phyloP scores from a whole-genome alignment of 1,140 invertebrate species.

The Macrobrachium rosenbergii region DNA sequence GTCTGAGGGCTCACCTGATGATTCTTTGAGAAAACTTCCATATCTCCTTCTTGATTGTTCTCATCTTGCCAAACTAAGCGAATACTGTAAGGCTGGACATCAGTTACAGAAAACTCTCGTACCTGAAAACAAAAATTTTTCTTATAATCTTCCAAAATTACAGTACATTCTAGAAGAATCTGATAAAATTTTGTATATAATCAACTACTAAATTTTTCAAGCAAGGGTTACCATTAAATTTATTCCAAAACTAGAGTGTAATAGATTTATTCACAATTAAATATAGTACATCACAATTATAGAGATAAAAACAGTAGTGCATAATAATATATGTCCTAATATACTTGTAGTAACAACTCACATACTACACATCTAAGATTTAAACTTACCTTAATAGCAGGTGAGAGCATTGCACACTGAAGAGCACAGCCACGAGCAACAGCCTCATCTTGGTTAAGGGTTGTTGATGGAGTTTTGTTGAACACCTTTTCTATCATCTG shows the following conservation, averaged over 20 bases:
- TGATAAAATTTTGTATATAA: too few species aligned
- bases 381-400: slow-evolving; percentile 81
- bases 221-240: too few species aligned
- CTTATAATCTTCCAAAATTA: neutral
- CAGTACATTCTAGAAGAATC: too few species aligned
- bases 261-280: too few species aligned
- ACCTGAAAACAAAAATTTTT: slow-evolving; percentile 73
- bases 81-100: slow-evolving; percentile 93
- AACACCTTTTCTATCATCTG: slow-evolving; percentile 87
- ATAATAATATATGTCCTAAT: too few species aligned
- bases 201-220: too few species aligned
- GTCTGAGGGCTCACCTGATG: slow-evolving; percentile 73
- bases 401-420: slow-evolving; percentile 96
- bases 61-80: slow-evolving; percentile 87
- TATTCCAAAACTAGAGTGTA: neutral
- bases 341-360: too few species aligned
- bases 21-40: slow-evolving; percentile 88
- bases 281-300: neutral
- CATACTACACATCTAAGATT: too few species aligned
- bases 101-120: slow-evolving; percentile 92
- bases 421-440: slow-evolving; percentile 95
- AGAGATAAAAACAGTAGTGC: neutral
- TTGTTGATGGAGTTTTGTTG: slow-evolving; percentile 89
- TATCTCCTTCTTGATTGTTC: slow-evolving; percentile 78
- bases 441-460: slow-evolving; percentile 98